Conservation (phyloP, 2,113 vertebrate species). For the Procavia capensis region DNA sequence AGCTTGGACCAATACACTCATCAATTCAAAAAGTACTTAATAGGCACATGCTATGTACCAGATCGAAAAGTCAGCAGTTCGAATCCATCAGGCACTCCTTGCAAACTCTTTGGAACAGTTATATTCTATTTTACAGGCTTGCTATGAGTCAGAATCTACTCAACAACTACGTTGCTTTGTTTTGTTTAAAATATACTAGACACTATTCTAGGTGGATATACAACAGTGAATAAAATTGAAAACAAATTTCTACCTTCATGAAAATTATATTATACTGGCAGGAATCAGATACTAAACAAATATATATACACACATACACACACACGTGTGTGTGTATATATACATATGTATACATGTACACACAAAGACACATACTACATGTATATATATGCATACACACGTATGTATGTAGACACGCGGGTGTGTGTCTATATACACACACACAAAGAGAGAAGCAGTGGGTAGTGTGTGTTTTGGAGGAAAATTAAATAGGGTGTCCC, state of each 20-base stretch:
- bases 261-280: neutral
- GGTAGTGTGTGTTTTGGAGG: neutral
- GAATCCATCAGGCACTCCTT: too few species aligned
- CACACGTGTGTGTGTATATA: too few species aligned
- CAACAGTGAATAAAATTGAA: neutral
- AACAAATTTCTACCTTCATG: neutral
- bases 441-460: neutral
- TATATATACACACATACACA: neutral
- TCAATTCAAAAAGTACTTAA: neutral
- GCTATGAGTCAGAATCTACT: too few species aligned
- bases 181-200: neutral
- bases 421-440: neutral
- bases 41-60: neutral
- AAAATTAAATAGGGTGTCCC: neutral
- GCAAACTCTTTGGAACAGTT: too few species aligned
- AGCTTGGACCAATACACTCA: neutral
- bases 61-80: too few species aligned
- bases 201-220: neutral
- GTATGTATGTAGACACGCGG: neutral
- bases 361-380: neutral
- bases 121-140: too few species aligned
- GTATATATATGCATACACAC: neutral
- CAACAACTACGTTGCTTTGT: too few species aligned
- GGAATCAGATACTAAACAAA: neutral
- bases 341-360: neutral